A percentile compares a stretch with the other conserved stretches of the same genome.
Conservation (phyloP, 1,140 invertebrate genomes). For the Solenopsis fugax region DNA sequence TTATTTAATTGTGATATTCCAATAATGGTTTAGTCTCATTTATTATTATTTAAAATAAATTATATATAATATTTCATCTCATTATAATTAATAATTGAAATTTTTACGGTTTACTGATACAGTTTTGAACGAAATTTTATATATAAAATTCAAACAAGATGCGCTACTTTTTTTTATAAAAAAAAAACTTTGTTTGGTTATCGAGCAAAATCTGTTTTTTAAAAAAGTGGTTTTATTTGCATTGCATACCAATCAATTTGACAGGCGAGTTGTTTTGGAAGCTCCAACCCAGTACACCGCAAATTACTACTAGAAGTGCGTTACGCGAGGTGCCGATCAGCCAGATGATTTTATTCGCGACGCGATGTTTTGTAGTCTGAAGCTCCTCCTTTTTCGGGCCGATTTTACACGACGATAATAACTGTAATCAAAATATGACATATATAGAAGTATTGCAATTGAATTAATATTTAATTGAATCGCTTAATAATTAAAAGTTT, state of each 20-base stretch:
- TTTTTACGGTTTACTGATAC: not conserved
- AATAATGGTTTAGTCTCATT: too few species aligned
- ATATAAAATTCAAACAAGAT: not conserved
- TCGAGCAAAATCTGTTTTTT: not conserved
- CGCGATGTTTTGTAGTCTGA: conserved; percentile 84
- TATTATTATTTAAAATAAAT: not conserved
- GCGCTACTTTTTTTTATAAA: not conserved
- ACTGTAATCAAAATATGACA: conserved; percentile 83
- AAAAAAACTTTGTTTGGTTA: not conserved
- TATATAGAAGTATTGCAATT: conserved; percentile 6
- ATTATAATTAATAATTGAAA: not conserved
- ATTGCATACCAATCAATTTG: conserved; percentile 88
- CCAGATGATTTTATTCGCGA: conserved; percentile 86
- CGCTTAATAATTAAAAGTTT: conserved; percentile 13
- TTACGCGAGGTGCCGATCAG: conserved; percentile 91
- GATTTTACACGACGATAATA: conserved; percentile 88
- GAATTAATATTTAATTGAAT: not conserved
- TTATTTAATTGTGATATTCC: too few species aligned
- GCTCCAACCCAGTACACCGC: conserved; percentile 88
- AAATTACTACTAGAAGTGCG: conserved; percentile 91
- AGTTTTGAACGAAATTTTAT: not conserved
- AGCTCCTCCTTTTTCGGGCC: conserved; percentile 86
- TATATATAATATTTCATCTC: not conserved
- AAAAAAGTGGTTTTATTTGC: conserved; percentile 2
- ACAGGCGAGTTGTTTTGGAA: conserved; percentile 86